These are phyloP conservation scores for Odontophorus gujanensis DNA, from an alignment of 2,113 vertebrate species.

Conservation along the genomic window DNA sequence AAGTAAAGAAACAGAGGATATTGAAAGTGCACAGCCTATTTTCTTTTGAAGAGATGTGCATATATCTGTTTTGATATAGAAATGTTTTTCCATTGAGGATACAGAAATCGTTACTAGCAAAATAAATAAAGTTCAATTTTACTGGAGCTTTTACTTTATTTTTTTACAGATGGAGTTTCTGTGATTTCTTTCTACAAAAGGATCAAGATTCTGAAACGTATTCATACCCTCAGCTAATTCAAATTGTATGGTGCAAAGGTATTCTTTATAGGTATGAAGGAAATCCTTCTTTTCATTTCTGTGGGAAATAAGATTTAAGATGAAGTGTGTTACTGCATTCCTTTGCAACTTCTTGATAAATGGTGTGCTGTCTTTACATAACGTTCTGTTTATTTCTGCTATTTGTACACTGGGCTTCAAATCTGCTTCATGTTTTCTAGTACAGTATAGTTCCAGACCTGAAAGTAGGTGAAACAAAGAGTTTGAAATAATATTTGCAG, in stretches of 20 bases:
- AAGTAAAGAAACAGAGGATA: background rate
- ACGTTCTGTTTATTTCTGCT: background rate
- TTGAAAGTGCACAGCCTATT: background rate
- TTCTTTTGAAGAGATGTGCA: background rate
- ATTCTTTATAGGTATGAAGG: constrained; percentile 84
- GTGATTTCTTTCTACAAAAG: constrained; percentile 61
- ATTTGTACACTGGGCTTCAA: background rate
- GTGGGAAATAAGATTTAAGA: background rate
- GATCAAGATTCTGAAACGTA: constrained; percentile 55
- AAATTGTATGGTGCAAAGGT: constrained; percentile 85
- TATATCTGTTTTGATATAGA: background rate
- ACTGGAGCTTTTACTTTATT: background rate
- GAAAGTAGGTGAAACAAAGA: background rate
- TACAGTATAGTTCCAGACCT: background rate
- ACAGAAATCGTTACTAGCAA: background rate
- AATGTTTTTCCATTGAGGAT: background rate
- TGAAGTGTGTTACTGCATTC: background rate
- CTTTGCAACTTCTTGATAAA: background rate
- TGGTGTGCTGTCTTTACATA: background rate
- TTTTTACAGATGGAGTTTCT: constrained; percentile 83
- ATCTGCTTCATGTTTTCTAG: background rate
- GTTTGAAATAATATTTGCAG: background rate
- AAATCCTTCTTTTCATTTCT: background rate
- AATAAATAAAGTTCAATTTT: background rate
- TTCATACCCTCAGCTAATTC: constrained; percentile 79